phyloP scores from a whole-genome alignment of 2,888 invertebrate genomes.

The Laspeyria flexula region DNA sequence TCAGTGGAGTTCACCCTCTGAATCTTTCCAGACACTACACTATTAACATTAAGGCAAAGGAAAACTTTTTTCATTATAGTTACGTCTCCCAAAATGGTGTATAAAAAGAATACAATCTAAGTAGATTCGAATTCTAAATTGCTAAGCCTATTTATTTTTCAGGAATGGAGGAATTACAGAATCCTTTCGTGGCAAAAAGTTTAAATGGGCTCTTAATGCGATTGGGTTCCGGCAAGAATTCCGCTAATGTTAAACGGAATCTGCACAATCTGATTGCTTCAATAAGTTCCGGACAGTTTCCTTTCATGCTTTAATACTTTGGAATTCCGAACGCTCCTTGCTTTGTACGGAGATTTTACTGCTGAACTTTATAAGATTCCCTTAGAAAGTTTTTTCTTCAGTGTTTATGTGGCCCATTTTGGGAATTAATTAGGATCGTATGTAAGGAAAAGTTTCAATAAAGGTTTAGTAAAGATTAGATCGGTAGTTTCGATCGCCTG shows the following conservation, averaged over 20 bases:
- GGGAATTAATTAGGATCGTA: constrained; percentile 36
- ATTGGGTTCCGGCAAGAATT: constrained; percentile 79
- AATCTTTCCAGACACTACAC: constrained; percentile 25
- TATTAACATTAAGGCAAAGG: constrained; percentile 21
- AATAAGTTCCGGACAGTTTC: constrained; percentile 81
- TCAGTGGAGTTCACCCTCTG: constrained; percentile 17
- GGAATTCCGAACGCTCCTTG: constrained; percentile 63
- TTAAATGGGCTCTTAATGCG: constrained; percentile 81
- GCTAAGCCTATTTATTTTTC: constrained; percentile 69
- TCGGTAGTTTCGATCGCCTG: constrained; percentile 9
- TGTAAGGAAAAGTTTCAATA: constrained; percentile 34
- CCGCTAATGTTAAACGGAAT: constrained; percentile 80
- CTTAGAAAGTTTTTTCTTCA: constrained; percentile 30
- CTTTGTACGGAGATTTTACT: constrained; percentile 55
- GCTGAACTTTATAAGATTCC: constrained; percentile 52
- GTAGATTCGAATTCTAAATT: constrained; percentile 51
- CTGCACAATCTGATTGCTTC: constrained; percentile 80
- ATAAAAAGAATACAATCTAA: constrained; percentile 45
- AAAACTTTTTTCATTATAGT: constrained; percentile 49
- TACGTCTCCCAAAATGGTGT: constrained; percentile 31
- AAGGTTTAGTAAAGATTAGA: constrained; percentile 2
- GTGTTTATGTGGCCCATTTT: constrained; percentile 41
- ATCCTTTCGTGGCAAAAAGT: constrained; percentile 76
- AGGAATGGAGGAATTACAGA: constrained; percentile 65
- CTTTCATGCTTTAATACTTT: constrained; percentile 78